Conservation (phyloP, 2,113 vertebrate species). For the Delphinus delphis region DNA sequence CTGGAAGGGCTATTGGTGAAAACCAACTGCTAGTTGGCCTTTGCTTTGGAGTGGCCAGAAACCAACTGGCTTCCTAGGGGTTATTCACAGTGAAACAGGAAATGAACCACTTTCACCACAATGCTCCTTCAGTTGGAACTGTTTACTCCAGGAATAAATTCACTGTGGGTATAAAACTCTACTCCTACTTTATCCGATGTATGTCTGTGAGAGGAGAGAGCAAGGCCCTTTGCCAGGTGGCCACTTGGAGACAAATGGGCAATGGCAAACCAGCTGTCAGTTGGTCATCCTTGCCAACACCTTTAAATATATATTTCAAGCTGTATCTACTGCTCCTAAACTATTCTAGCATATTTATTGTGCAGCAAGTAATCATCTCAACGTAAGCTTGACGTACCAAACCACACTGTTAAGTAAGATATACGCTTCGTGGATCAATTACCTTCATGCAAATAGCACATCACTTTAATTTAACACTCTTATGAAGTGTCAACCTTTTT, state of each 20-base stretch:
- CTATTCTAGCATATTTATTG: constrained; percentile 64
- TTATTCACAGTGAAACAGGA: constrained; percentile 34
- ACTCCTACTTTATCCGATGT: constrained; percentile 20
- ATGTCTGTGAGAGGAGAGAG: constrained; percentile 8
- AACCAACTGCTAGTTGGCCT: constrained; percentile 26
- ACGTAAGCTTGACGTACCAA: constrained; percentile 51
- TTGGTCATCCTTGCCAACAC: background rate
- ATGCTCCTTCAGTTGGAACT: constrained; percentile 17
- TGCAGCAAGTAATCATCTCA: constrained; percentile 50
- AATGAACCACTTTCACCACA: background rate
- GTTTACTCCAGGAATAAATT: constrained; percentile 37
- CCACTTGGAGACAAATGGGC: constrained; percentile 53
- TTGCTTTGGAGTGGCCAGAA: constrained; percentile 33
- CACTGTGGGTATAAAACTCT: constrained; percentile 19
- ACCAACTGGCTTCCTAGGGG: background rate
- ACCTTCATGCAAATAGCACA: constrained; percentile 53
- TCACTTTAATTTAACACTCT: constrained; percentile 40
- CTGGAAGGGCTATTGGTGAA: background rate
- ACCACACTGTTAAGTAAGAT: constrained; percentile 56
- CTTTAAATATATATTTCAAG: constrained; percentile 55
- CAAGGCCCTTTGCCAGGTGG: constrained; percentile 24
- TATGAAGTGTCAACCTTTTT: constrained; percentile 47
- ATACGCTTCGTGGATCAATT: constrained; percentile 63
- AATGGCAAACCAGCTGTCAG: constrained; percentile 19
- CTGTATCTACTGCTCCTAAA: constrained; percentile 29